phyloP scores from a whole-genome alignment of 2,797 vertebrate species.

The Anguilla anguilla region DNA sequence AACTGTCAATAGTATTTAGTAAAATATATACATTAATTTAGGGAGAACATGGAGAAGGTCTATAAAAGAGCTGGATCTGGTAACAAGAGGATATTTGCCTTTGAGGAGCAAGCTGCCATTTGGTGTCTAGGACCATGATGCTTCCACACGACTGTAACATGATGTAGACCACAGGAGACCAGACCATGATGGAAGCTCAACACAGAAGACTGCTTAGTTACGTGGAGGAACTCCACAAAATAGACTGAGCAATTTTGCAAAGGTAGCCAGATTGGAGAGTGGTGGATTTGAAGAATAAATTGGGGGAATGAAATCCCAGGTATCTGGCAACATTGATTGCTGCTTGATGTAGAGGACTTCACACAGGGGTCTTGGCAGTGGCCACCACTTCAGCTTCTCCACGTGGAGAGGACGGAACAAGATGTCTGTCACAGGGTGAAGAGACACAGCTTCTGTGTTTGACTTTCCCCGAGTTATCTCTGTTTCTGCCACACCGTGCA shows the following conservation, averaged over 20 bases:
- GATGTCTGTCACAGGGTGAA: neutral
- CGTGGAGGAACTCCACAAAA: neutral
- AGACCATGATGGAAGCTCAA: neutral
- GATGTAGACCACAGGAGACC: neutral
- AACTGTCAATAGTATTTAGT: neutral
- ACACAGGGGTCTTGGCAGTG: neutral
- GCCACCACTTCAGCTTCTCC: neutral
- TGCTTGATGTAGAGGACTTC: neutral
- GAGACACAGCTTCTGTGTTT: neutral
- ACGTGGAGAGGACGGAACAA: neutral
- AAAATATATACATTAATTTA: neutral
- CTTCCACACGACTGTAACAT: neutral
- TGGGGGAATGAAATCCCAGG: neutral
- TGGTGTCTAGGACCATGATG: neutral
- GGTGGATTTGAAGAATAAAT: neutral
- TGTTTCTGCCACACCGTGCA: neutral
- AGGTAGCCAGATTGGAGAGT: neutral
- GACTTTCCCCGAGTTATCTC: neutral
- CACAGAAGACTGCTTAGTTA: neutral
- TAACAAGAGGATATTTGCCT: neutral
- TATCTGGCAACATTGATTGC: neutral
- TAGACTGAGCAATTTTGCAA: neutral
- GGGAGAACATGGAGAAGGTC: neutral
- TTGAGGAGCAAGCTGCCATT: constrained; percentile 12
- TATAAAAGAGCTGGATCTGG: neutral